Evolutionary conservation across 2,113 vertebrate genomes (phyloP).

Genomic region (Passerina amoena): DNA sequence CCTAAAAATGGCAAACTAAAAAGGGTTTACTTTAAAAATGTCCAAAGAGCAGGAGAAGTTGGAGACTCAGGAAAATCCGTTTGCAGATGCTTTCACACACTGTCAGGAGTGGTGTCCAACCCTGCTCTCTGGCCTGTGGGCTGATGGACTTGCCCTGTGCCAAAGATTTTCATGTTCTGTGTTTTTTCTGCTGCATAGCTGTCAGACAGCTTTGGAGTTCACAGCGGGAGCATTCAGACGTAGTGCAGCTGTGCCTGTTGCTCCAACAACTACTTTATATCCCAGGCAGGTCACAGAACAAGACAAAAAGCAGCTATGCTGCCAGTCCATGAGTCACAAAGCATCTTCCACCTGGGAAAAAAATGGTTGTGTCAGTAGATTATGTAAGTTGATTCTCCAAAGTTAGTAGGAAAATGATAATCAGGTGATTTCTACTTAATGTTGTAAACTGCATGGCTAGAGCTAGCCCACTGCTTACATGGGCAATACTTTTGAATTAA

Average conservation of each 20-base stretch:
- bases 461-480: background rate
- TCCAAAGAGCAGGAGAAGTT: background rate
- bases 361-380: background rate
- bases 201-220: conserved; percentile 7
- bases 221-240: background rate
- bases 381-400: background rate
- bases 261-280: background rate
- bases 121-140: background rate
- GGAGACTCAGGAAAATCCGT: background rate
- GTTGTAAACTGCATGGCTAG: background rate
- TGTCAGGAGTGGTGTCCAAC: background rate
- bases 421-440: background rate
- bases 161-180: background rate
- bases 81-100: background rate
- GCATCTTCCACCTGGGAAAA: conserved; percentile 3
- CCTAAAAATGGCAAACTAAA: background rate
- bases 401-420: background rate
- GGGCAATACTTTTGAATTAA: background rate
- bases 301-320: conserved; percentile 19
- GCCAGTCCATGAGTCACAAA: background rate
- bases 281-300: background rate
- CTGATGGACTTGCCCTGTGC: background rate
- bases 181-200: background rate
- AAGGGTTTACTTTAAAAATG: background rate
- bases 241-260: background rate